phyloP scores from a whole-genome alignment of 2,888 invertebrate species.

The Lasioglossum vierecki region DNA sequence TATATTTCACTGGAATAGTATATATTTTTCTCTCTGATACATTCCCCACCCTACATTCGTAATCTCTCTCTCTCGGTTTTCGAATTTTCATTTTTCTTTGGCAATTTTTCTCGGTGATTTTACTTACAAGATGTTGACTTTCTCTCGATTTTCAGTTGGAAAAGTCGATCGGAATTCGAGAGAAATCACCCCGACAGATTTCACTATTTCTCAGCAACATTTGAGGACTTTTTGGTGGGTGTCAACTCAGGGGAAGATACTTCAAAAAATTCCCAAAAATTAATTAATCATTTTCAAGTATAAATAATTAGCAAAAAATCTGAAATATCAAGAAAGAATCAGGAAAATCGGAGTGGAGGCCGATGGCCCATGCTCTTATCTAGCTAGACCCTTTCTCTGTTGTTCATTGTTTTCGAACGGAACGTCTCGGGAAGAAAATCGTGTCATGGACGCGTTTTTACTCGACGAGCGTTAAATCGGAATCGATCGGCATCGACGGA shows the following conservation, averaged over 20 bases:
- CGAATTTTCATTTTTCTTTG: background rate
- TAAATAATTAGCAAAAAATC: no score
- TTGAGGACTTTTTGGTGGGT: no score
- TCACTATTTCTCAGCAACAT: no score
- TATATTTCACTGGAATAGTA: background rate
- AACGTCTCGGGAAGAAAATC: background rate
- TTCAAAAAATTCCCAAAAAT: no score
- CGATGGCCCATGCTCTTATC: no score
- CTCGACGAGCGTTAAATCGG: background rate
- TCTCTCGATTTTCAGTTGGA: background rate
- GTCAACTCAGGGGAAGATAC: no score
- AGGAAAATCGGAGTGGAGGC: no score
- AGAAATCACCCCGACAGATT: background rate
- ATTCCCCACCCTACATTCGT: no score
- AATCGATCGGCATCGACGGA: background rate
- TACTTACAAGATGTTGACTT: background rate
- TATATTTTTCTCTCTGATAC: background rate
- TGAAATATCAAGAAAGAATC: no score
- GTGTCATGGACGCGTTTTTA: background rate
- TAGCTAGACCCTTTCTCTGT: background rate
- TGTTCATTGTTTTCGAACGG: background rate
- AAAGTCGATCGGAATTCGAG: background rate
- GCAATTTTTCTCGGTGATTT: background rate
- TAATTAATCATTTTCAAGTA: no score
- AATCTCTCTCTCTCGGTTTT: background rate